phyloP scores from a whole-genome alignment of 2,888 invertebrate species.

The Sphinx pinastri region DNA sequence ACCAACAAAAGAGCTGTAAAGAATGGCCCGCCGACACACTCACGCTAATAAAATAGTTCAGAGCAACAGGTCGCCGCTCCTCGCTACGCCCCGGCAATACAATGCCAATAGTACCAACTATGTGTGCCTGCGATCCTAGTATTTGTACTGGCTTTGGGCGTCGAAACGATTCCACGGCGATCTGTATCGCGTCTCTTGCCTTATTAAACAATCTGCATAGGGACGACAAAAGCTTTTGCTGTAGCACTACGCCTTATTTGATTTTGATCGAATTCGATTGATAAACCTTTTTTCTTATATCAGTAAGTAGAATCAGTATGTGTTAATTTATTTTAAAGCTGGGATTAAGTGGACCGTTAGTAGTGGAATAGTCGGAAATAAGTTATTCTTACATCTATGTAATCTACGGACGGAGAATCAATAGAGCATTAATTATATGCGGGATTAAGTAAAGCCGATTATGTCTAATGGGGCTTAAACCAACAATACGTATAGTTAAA shows the following conservation, averaged over 20 bases:
- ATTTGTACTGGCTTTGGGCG: slow-evolving; percentile 40
- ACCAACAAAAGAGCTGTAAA: slow-evolving; percentile 80
- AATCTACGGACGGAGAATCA: slow-evolving; percentile 6
- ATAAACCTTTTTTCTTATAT: no score
- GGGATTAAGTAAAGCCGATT: slow-evolving; percentile 27
- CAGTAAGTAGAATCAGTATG: no score
- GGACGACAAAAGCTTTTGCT: background rate
- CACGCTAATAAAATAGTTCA: slow-evolving; percentile 82
- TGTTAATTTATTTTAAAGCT: no score
- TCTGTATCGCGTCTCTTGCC: background rate
- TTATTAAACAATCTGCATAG: slow-evolving; percentile 3
- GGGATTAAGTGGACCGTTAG: background rate
- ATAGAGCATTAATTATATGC: slow-evolving; percentile 24
- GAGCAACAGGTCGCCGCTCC: slow-evolving; percentile 76
- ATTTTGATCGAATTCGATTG: background rate
- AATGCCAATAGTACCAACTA: slow-evolving; percentile 66
- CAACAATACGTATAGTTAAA: slow-evolving; percentile 17
- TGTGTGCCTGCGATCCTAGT: slow-evolving; percentile 57
- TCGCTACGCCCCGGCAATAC: slow-evolving; percentile 62
- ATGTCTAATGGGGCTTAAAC: slow-evolving; percentile 25
- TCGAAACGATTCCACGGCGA: slow-evolving; percentile 27
- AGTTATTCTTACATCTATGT: background rate
- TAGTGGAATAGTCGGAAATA: background rate
- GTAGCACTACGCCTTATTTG: background rate
- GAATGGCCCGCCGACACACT: slow-evolving; percentile 80